Percentiles rank a stretch among this genome's conserved stretches.
phyloP scores from a whole-genome alignment of 2,113 vertebrate genomes.

The Plecotus auritus region DNA sequence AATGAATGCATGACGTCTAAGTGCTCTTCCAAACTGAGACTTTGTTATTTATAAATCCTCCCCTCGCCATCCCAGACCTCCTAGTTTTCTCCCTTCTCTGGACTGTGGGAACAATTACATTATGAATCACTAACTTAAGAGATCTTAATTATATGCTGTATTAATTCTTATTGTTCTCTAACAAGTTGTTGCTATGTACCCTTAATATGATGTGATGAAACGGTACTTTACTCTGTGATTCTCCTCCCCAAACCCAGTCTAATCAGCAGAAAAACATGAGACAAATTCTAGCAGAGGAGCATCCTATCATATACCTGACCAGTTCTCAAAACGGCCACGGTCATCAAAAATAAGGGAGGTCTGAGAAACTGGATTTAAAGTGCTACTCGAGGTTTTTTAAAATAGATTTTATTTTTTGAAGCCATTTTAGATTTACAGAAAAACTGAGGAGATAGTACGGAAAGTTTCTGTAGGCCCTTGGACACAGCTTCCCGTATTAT shows the following conservation, averaged over 20 bases:
- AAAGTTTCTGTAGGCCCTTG: not conserved
- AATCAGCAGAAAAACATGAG: not conserved
- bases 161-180: not conserved
- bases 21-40: not conserved
- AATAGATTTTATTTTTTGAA: not conserved
- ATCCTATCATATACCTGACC: not conserved
- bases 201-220: not conserved
- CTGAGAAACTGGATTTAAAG: not conserved
- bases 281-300: not conserved
- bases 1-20: not conserved
- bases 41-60: not conserved
- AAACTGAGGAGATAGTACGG: not conserved
- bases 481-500: not conserved
- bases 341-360: not conserved
- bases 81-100: not conserved
- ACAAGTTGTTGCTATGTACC: not conserved
- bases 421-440: not conserved
- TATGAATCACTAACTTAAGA: slow-evolving; percentile 28
- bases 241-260: not conserved
- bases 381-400: not conserved
- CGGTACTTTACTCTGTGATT: not conserved
- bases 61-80: not conserved
- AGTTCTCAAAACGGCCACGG: not conserved
- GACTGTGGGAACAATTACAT: not conserved
- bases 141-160: not conserved